Evolutionary conservation across 2,888 invertebrate genomes (phyloP), one percentile per base, ranked within the genome.

Genomic region (Hydriomena furcata): DNA sequence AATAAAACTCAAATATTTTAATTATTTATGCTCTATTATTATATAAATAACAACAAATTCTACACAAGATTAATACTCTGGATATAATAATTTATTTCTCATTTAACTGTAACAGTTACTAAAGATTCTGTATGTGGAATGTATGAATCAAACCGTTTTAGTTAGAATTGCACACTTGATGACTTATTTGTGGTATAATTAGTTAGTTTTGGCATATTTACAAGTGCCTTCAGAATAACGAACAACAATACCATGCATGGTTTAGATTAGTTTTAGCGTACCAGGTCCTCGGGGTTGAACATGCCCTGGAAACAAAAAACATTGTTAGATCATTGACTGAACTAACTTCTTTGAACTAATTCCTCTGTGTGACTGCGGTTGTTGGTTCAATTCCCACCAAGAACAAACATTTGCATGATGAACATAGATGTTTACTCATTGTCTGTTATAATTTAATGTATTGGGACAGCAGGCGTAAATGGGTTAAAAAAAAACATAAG

Each of bases 211-310:
- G 58, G 76, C 76, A 63, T 85, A 84, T 87, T 65, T 84, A 86
- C 86, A 85, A 56, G 71, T 78, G 79, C 80, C 80, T 58, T 59
- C 11, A 21, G 52, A 10, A 5, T 48, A 30, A 17, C 4, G 4
- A 68, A 75, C 70, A 79, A 73, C 64, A 66, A 71, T 61, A 73
- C 72, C 89, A 89, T 90, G 89, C 89, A 83, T 72, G 71, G 38
- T 11, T 7, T 42, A 77, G 68, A 69, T 55, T 68, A 65, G 57
- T 63, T 71, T 85, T 86, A 82, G 83, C 85, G 89, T 84, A 94
- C 93, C 85, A 96, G 92, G 83, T 97, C 96, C 45, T 97, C 96
- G 17, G 96, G 95, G 81, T 95, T 95, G 91, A 96, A 97, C 96
- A 96, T 96, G 68, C 96, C 96, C 95, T 95, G 90, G 23, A 92